Conservation (phyloP, 2,888 invertebrate genomes). For the Drosophila antonietae region DNA sequence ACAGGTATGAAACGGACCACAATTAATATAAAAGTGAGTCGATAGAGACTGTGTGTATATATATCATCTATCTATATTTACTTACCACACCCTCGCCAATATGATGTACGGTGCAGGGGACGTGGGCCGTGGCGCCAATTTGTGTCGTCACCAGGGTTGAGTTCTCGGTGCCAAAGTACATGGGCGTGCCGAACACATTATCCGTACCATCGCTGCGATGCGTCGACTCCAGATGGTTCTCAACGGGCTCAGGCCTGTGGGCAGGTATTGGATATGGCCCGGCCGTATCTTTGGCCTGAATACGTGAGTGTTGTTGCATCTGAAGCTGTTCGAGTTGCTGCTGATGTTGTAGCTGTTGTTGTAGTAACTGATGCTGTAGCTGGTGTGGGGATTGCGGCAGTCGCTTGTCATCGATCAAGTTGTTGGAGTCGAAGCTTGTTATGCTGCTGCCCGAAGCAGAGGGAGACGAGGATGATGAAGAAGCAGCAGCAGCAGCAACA, state of each 20-base stretch:
- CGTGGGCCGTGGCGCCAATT: constrained; percentile 92
- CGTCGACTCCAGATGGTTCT: constrained; percentile 66
- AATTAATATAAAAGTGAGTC: background rate
- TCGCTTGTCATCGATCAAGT: constrained; percentile 78
- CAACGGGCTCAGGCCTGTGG: constrained; percentile 56
- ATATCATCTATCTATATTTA: constrained; percentile 63
- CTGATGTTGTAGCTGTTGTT: constrained; percentile 29
- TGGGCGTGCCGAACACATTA: constrained; percentile 86
- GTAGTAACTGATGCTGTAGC: constrained; percentile 15
- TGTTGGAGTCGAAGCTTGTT: constrained; percentile 80
- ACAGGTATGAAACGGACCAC: background rate
- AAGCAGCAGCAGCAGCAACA: background rate
- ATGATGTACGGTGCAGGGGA: constrained; percentile 93
- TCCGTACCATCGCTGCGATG: constrained; percentile 79
- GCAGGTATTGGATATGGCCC: constrained; percentile 65
- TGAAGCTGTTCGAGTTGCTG: constrained; percentile 48
- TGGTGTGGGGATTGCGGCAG: constrained; percentile 51
- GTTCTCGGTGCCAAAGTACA: constrained; percentile 93
- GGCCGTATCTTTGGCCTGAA: constrained; percentile 79
- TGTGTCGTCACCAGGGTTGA: constrained; percentile 92
- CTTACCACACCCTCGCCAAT: constrained; percentile 95
- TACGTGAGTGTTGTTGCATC: constrained; percentile 64
- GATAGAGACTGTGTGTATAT: background rate
- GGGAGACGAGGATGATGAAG: constrained; percentile 12
- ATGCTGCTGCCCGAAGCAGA: constrained; percentile 71